Evolutionary conservation across 1,140 invertebrate genomes (phyloP), one percentile per base, ranked within the genome.

Genomic region (Zaprionus taronus): DNA sequence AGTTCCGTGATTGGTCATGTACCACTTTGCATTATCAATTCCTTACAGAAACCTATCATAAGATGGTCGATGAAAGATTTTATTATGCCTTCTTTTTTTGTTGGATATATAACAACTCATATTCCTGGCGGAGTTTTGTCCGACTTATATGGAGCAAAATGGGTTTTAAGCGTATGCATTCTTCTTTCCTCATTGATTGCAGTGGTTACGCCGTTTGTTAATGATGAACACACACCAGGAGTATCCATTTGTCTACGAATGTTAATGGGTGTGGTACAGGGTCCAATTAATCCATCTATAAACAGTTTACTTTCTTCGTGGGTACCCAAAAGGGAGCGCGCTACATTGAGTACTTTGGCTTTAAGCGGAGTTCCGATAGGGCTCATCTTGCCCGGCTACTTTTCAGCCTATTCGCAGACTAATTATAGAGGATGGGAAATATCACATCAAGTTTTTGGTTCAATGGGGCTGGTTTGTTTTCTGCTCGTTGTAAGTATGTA

Each of bases 381-480:
- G 51, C 96, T 96, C 12, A 96, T 97, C 2, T 93, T 96, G 1
- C 95, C 96, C 1, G 95, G 96, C 7, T 94, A 95, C 0, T 47
- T 96, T 0, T 95, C 95, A 6, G 96, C 96, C 1, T 79, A 95
- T 2, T 94, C 97, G 38, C 93, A 96, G 7, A 93, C 95, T 62
- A 93, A 93, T 0, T 93, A 94, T 4, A 2, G 3, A 34, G 94
- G 95, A 12, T 97, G 96, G 97, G 93, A 95, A 1, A 93, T 94
- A 0, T 95, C 96, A 0, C 97, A 97, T 86, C 97, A 97, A 82
- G 93, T 97, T 0, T 98, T 97, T 91, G 97, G 97, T 65, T 89
- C 93, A 36, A 67, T 95, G 1, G 95, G 95, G 2, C 90, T 96
- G 0, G 44, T 96, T 0, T 97, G 96, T 96, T 96, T 95, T 66